Evolutionary conservation across 35 echinoderm and acorn worm genomes (phyloP).

Genomic region (Acanthaster planci): DNA sequence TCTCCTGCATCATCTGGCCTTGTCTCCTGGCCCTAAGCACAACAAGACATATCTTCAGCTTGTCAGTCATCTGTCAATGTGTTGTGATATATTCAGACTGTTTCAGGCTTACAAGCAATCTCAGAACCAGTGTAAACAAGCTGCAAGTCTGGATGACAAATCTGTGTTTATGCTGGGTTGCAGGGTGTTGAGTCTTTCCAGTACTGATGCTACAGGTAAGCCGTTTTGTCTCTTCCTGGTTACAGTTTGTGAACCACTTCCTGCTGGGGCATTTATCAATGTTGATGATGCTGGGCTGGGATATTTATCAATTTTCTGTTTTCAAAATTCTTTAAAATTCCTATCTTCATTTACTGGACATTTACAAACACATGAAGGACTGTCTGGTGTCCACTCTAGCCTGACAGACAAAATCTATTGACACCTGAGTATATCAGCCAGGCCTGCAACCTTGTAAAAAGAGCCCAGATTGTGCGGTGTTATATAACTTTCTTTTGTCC

Average conservation of each 20-base stretch:
- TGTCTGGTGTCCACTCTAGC: too few relatives aligned
- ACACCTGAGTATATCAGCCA: too few relatives aligned
- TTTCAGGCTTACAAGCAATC: slow-evolving; percentile 29
- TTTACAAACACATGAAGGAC: too few relatives aligned
- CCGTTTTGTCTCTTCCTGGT: not conserved
- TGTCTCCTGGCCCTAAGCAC: slow-evolving; percentile 8
- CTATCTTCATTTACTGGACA: too few relatives aligned
- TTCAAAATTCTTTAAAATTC: too few relatives aligned
- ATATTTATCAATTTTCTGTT: too few relatives aligned
- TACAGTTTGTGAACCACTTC: not conserved
- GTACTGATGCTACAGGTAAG: slow-evolving; percentile 6
- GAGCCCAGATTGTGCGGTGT: too few relatives aligned
- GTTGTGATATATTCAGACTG: slow-evolving; percentile 20
- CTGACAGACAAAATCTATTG: too few relatives aligned
- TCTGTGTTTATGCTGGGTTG: slow-evolving; percentile 1
- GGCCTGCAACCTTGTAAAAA: too few relatives aligned
- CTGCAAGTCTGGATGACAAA: not conserved
- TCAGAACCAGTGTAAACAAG: not conserved
- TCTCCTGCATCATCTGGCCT: slow-evolving; percentile 33
- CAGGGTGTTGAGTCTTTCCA: not conserved
- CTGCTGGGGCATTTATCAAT: too few relatives aligned
- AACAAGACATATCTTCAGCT: slow-evolving; percentile 16
- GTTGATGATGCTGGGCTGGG: too few relatives aligned
- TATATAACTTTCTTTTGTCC: too few relatives aligned
- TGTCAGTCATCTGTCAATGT: slow-evolving; percentile 31